These are phyloP conservation scores for Gephyroberyx darwinii DNA, from an alignment of 2,797 vertebrate species.

Conservation along the genomic window DNA sequence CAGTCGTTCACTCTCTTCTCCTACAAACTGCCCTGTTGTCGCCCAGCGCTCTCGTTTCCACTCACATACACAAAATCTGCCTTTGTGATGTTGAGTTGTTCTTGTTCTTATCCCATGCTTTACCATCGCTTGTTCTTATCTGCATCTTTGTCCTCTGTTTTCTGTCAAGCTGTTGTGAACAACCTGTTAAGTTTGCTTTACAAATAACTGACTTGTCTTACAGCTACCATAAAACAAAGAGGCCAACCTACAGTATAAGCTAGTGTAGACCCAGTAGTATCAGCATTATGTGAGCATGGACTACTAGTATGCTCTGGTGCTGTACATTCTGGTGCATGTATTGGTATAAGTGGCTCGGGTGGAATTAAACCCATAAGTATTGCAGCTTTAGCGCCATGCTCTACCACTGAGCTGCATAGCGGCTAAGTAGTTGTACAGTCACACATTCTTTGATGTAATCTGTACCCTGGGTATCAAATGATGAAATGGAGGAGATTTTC, in stretches of 20 bases:
- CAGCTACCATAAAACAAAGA: slow-evolving; percentile 24
- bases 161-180: slow-evolving; percentile 31
- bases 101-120: background rate
- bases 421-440: slow-evolving; percentile 32
- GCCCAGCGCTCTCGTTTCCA: background rate
- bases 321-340: slow-evolving; percentile 38
- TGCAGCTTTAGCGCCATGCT: slow-evolving; percentile 44
- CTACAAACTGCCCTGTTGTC: no score
- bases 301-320: slow-evolving; percentile 44
- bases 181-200: slow-evolving; percentile 54
- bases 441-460: slow-evolving; percentile 31
- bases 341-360: slow-evolving; percentile 61
- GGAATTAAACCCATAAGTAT: slow-evolving; percentile 52
- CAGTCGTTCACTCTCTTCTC: no score
- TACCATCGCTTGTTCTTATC: slow-evolving; percentile 39
- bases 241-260: slow-evolving; percentile 29
- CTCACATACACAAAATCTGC: slow-evolving; percentile 7
- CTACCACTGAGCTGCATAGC: slow-evolving; percentile 26
- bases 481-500: slow-evolving; percentile 6
- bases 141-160: slow-evolving; percentile 23
- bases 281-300: slow-evolving; percentile 28
- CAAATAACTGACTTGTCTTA: no score
- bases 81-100: background rate
- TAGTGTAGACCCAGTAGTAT: no score
- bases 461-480: slow-evolving; percentile 21